Evolutionary conservation across 2,888 invertebrate genomes (phyloP).

Genomic region (Esperia sulphurella): DNA sequence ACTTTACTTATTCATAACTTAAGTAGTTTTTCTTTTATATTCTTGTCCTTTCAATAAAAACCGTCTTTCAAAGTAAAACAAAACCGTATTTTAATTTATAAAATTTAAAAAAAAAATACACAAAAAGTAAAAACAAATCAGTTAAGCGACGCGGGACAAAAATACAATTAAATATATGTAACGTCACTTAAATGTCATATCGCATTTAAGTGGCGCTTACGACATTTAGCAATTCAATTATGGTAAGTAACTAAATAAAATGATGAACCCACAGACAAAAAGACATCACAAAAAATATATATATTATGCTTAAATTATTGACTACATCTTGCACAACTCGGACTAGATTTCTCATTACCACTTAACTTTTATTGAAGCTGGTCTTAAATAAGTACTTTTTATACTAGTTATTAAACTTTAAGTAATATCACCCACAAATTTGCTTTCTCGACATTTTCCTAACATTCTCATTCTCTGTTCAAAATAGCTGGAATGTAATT

Average conservation of each 20-base stretch:
- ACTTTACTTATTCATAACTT: constrained; percentile 16
- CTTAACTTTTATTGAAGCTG: constrained; percentile 40
- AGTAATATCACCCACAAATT: constrained; percentile 66
- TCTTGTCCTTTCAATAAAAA: background rate
- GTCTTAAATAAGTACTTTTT: constrained; percentile 42
- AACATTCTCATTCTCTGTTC: constrained; percentile 7
- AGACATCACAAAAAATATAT: background rate
- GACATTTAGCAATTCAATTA: no score
- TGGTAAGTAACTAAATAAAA: background rate
- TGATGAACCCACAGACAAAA: background rate
- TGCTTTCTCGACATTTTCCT: constrained; percentile 27
- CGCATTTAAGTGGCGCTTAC: no score
- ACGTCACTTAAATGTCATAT: no score
- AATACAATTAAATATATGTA: no score
- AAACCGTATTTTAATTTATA: no score
- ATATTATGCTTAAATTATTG: constrained; percentile 3
- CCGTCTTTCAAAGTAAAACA: no score
- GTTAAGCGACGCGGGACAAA: no score
- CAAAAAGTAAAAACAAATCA: no score
- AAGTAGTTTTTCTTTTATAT: no score
- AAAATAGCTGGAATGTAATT: constrained; percentile 25
- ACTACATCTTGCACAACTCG: constrained; percentile 11
- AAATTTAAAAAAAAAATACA: no score
- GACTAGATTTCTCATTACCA: constrained; percentile 47
- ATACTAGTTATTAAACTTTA: constrained; percentile 43